These are phyloP conservation scores for Myopa tessellatipennis DNA, from an alignment of 2,888 invertebrate genomes.

Conservation along the genomic window DNA sequence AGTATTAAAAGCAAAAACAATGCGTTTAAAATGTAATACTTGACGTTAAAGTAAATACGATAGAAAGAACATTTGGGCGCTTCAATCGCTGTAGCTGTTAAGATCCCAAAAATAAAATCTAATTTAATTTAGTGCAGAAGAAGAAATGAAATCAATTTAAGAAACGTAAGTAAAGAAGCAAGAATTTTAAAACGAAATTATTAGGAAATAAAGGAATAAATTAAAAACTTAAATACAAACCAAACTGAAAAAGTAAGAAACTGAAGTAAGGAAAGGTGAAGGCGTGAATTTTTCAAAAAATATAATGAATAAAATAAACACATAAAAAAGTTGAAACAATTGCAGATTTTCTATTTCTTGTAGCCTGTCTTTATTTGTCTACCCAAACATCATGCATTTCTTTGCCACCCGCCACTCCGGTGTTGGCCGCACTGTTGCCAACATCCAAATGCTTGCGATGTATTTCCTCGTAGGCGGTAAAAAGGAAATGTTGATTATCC, in stretches of 20 bases:
- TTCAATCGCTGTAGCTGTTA: constrained; percentile 51
- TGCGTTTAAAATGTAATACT: constrained; percentile 29
- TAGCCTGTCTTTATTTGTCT: constrained; percentile 43
- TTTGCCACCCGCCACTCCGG: constrained; percentile 37
- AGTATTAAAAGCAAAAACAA: constrained; percentile 39
- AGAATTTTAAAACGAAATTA: constrained; percentile 41
- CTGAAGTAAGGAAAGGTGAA: constrained; percentile 29
- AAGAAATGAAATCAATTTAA: constrained; percentile 39
- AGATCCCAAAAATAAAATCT: constrained; percentile 48
- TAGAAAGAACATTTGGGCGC: constrained; percentile 49
- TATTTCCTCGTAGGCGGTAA: constrained; percentile 58
- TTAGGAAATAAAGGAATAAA: neutral
- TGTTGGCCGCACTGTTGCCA: neutral
- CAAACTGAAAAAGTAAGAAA: constrained; percentile 30
- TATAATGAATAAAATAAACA: constrained; percentile 26
- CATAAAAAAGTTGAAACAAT: constrained; percentile 1
- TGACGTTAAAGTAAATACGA: constrained; percentile 48
- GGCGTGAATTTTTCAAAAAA: constrained; percentile 34
- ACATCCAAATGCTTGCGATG: constrained; percentile 51
- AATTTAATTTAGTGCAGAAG: constrained; percentile 22
- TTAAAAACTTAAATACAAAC: constrained; percentile 39
- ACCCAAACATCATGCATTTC: constrained; percentile 49
- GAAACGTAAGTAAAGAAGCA: constrained; percentile 24
- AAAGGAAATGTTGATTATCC: constrained; percentile 58
- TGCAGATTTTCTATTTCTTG: constrained; percentile 15